Conservation (phyloP, 2,888 invertebrate genomes). For the Macaria notata region DNA sequence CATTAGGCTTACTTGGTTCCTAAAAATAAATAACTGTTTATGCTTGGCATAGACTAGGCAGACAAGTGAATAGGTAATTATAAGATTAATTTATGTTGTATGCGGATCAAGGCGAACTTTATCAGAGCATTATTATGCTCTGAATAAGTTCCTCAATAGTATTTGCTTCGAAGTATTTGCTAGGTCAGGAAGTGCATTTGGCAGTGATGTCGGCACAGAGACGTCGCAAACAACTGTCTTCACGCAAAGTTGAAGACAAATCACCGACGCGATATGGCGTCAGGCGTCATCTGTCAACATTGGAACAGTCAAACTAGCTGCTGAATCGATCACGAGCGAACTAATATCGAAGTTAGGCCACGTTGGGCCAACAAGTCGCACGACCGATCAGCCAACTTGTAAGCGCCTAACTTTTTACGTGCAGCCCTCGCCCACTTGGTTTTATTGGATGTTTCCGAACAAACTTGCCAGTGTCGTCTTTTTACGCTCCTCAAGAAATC, state of each 20-base stretch:
- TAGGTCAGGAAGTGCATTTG: conserved; percentile 20
- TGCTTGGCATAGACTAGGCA: too few species aligned
- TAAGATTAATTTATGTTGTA: too few species aligned
- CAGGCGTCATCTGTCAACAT: conserved; percentile 77
- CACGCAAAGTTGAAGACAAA: conserved; percentile 70
- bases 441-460: conserved; percentile 73
- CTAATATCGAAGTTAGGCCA: conserved; percentile 76
- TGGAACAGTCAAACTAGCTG: conserved; percentile 76
- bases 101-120: too few species aligned
- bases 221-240: conserved; percentile 48
- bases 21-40: too few species aligned
- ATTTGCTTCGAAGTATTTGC: too few species aligned
- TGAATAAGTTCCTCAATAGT: too few species aligned
- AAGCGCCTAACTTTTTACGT: conserved; percentile 61
- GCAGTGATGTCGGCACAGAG: conserved; percentile 18
- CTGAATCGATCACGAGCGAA: conserved; percentile 78
- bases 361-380: conserved; percentile 60
- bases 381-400: conserved; percentile 44
- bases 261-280: conserved; percentile 70
- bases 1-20: too few species aligned
- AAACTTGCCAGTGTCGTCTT: conserved; percentile 63
- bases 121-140: too few species aligned
- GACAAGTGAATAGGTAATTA: too few species aligned
- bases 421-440: conserved; percentile 55
- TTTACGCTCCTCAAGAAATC: conserved; percentile 51